Conservation (phyloP, 2,888 invertebrate genomes). For the Yponomeuta plumbellus region DNA sequence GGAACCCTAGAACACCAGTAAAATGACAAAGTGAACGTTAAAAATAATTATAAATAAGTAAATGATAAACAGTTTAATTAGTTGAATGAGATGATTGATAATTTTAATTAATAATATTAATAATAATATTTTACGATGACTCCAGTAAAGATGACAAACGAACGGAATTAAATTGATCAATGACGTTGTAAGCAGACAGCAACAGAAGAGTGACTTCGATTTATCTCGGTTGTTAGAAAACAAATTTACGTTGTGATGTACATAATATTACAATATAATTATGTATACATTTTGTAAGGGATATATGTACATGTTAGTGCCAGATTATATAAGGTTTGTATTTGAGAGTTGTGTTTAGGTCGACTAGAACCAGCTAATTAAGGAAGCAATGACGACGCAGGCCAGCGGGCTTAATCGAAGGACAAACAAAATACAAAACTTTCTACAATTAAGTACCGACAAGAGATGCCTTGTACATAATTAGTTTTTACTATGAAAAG, state of each 20-base stretch:
- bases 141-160: background rate
- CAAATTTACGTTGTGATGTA: constrained; percentile 75
- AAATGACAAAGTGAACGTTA: background rate
- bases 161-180: background rate
- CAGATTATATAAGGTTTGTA: constrained; percentile 49
- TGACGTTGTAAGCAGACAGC: constrained; percentile 25
- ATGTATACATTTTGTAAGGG: constrained; percentile 73
- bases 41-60: background rate
- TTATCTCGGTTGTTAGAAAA: constrained; percentile 68
- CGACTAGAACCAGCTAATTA: background rate
- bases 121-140: background rate
- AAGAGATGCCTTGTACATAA: constrained; percentile 72
- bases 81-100: background rate
- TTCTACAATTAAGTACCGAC: constrained; percentile 38
- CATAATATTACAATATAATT: constrained; percentile 56
- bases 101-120: background rate
- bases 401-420: background rate
- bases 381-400: background rate
- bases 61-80: background rate
- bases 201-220: constrained; percentile 60
- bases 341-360: constrained; percentile 5
- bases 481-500: constrained; percentile 29
- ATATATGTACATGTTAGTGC: constrained; percentile 75
- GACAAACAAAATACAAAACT: constrained; percentile 33
- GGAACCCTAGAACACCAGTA: background rate